Percentiles rank a stretch among this genome's conserved stretches.
Conservation (phyloP, 1,140 invertebrate species). For the Aphis craccivora region DNA sequence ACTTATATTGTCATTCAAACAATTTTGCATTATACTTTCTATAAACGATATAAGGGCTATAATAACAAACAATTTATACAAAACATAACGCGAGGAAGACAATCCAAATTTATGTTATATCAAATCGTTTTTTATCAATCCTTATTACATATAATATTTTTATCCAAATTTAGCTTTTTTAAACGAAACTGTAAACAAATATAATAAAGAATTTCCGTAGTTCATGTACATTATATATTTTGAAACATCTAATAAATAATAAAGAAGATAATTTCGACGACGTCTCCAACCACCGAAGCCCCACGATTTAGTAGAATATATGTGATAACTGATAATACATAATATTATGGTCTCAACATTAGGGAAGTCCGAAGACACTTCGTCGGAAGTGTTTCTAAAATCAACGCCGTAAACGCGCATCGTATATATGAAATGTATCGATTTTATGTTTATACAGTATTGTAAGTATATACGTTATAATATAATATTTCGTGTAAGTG, state of each 20-base stretch:
- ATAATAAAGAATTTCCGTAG: neutral
- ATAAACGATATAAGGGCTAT: neutral
- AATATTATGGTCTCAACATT: neutral
- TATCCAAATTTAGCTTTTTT: neutral
- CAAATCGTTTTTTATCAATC: neutral
- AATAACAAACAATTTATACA: neutral
- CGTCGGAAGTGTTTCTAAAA: neutral
- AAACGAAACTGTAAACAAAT: neutral
- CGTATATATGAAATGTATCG: neutral
- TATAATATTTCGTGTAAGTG: too few species aligned
- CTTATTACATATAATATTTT: neutral
- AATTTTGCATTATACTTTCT: too few species aligned
- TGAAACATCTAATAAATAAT: neutral
- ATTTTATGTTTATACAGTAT: neutral
- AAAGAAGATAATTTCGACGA: neutral
- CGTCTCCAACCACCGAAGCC: neutral
- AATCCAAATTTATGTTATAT: neutral
- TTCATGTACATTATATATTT: neutral
- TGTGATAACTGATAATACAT: neutral
- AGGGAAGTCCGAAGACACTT: neutral
- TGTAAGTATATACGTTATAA: too few species aligned
- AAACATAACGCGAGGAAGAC: neutral
- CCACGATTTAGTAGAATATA: neutral
- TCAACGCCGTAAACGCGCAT: neutral
- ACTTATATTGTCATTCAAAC: too few species aligned